Conservation (phyloP, 2,113 vertebrate genomes). For the Hemibagrus wyckioides region DNA sequence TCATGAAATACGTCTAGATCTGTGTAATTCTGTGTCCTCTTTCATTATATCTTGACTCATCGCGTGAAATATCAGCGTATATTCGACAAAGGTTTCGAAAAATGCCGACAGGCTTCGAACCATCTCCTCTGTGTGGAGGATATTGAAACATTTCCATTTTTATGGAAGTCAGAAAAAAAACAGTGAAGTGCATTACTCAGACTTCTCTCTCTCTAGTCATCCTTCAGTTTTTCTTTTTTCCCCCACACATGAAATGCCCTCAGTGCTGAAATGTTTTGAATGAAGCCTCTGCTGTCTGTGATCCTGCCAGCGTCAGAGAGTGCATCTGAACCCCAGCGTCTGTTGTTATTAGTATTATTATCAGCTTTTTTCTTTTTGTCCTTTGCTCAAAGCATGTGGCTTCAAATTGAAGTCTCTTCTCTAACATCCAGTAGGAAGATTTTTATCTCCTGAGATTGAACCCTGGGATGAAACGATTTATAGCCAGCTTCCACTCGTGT, state of each 20-base stretch:
- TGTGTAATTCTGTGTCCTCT: neutral
- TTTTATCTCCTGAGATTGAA: slow-evolving; percentile 4
- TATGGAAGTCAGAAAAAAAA: neutral
- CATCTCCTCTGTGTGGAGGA: neutral
- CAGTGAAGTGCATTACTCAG: neutral
- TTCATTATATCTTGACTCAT: neutral
- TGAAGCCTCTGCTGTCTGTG: neutral
- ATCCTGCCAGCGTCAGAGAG: neutral
- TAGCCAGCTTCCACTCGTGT: neutral
- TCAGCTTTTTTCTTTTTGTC: neutral
- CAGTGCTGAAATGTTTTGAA: slow-evolving; percentile 28
- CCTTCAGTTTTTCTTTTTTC: neutral
- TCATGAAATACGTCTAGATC: neutral
- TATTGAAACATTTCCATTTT: slow-evolving; percentile 4
- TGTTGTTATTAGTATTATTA: neutral
- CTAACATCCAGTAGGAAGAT: neutral
- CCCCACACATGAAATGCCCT: neutral
- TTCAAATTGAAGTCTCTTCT: neutral
- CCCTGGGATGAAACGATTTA: neutral
- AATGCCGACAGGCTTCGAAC: neutral
- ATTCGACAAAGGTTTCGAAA: neutral
- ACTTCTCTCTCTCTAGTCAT: neutral
- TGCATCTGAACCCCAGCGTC: neutral
- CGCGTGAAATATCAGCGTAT: neutral
- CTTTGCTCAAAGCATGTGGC: neutral